Evolutionary conservation across 2,888 invertebrate genomes (phyloP), one percentile per base, ranked within the genome.

Genomic region (Cordilura impudica): DNA sequence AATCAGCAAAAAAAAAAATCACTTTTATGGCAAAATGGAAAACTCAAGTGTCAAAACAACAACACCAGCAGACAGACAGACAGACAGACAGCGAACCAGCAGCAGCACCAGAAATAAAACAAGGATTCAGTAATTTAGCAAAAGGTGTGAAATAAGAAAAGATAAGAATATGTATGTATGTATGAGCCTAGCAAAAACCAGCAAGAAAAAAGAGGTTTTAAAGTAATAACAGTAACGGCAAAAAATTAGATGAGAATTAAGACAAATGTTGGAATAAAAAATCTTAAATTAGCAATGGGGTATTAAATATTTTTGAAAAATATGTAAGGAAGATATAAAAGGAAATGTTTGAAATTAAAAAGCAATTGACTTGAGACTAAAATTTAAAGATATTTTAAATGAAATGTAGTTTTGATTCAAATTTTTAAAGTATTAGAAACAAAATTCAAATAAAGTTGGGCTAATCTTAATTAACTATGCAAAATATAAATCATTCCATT

Each of bases 31-130:
- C 60, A 75, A 63, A 75, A 70, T 49, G 49, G 21, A 72, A 78
- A 73, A 74, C 78, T 78, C 70, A 74, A 78, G 66, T 66, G 75
- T 71, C 67, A 75, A 71, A 79, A 71, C 71, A 71, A 56, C 67
- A 71, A 58, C 54, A 66, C 47, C 39, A 53, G 29, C 53, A 67
- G 77, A 78, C 70, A 43, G 29, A 67, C 19, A 16, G 16, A 10
- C 18, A 58, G 18, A 66, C 7, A 18, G n/a, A 60, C 54, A 58
- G 26, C 31, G n/a, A 16, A 74, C 53, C 23, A 45, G 35, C 26
- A 67, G 29, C 56, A 31, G 26, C 63, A 65, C 63, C 45, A 26
- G 51, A 78, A 63, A 70, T 56, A 70, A 61, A 31, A 60, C 39
- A 73, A 72, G 65, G 70, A 76, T 76, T 66, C 67, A 65, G 67